phyloP scores from a whole-genome alignment of 2,888 invertebrate species.

The Gymnocheta viridis region DNA sequence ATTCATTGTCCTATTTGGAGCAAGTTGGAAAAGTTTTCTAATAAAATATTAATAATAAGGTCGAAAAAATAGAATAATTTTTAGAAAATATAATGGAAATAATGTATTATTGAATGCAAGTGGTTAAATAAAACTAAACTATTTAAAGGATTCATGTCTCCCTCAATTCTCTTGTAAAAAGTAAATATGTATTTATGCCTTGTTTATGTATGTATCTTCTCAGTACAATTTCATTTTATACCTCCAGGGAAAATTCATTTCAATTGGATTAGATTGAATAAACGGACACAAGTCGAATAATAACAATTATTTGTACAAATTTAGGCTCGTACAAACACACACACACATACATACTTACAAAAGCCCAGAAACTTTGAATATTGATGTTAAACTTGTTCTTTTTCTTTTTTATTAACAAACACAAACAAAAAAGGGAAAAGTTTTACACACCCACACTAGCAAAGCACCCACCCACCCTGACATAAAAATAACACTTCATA shows the following conservation, averaged over 20 bases:
- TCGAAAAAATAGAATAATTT: not conserved
- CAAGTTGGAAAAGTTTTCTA: too few relatives aligned
- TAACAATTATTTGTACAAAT: slow-evolving; percentile 10
- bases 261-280: slow-evolving; percentile 57
- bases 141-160: not conserved
- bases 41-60: too few relatives aligned
- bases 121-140: too few relatives aligned
- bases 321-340: not conserved
- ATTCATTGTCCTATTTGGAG: too few relatives aligned
- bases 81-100: not conserved
- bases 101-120: too few relatives aligned
- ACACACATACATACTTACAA: not conserved
- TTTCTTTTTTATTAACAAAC: slow-evolving; percentile 14
- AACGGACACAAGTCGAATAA: slow-evolving; percentile 59
- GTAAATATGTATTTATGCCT: slow-evolving; percentile 19
- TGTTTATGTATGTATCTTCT: slow-evolving; percentile 15
- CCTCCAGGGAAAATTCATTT: slow-evolving; percentile 60
- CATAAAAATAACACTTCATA: slow-evolving; percentile 55
- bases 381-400: slow-evolving; percentile 28
- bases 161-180: not conserved
- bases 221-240: slow-evolving; percentile 45
- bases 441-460: slow-evolving; percentile 30
- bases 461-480: slow-evolving; percentile 13
- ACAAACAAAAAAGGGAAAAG: slow-evolving; percentile 23
- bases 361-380: slow-evolving; percentile 23